A percentile compares a stretch with the other conserved stretches of the same genome.
These are phyloP conservation scores for Arctocebus calabarensis DNA, from an alignment of 2,797 vertebrate species.

Conservation along the genomic window DNA sequence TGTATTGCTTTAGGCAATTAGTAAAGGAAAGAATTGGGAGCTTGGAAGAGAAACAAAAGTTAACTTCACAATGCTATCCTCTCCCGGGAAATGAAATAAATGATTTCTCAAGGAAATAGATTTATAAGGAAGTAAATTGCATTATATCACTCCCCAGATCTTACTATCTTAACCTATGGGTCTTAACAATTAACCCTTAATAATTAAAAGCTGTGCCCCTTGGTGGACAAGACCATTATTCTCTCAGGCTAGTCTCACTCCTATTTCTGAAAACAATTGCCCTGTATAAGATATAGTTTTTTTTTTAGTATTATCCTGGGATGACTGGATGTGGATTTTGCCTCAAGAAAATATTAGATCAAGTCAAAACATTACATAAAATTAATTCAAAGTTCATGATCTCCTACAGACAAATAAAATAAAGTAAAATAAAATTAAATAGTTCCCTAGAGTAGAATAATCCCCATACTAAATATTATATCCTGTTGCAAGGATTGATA, in stretches of 20 bases:
- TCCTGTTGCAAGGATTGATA: neutral
- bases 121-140: slow-evolving; percentile 41
- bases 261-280: neutral
- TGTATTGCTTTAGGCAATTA: slow-evolving; percentile 40
- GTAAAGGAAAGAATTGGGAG: neutral
- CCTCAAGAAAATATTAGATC: slow-evolving; percentile 63
- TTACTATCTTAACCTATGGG: slow-evolving; percentile 48
- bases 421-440: slow-evolving; percentile 57
- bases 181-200: slow-evolving; percentile 70
- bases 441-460: neutral
- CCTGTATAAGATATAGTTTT: neutral
- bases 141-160: slow-evolving; percentile 28
- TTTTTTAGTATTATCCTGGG: neutral
- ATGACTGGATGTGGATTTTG: neutral
- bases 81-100: neutral
- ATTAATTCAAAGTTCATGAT: slow-evolving; percentile 48
- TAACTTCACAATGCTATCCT: slow-evolving; percentile 22
- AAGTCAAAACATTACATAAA: slow-evolving; percentile 51
- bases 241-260: neutral
- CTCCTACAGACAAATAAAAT: neutral
- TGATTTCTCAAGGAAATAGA: slow-evolving; percentile 51
- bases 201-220: slow-evolving; percentile 61
- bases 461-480: neutral
- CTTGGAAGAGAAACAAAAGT: neutral
- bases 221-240: neutral